Base-by-base conservation (phyloP, 2,113 vertebrate species). In the Propithecus coquereli region DNA sequence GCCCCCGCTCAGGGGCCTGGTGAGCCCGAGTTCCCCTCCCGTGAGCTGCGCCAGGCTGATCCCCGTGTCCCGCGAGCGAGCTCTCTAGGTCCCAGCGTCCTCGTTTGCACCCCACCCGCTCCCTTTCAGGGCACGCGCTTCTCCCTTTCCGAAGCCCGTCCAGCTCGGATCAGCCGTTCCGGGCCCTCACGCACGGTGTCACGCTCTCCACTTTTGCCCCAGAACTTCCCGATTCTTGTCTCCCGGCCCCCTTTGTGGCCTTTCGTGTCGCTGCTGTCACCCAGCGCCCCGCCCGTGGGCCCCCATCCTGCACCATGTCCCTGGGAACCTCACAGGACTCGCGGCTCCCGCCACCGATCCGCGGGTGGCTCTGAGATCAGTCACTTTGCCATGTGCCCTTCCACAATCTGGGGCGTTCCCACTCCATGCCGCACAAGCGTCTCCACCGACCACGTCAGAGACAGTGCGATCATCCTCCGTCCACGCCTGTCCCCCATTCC, bases 61-160 rank as follows among this genome's bases (percentile, higher is more conserved):
- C 57, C 5, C 0, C 5, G 14, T 1, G 0, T 23, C 74, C 66
- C 8, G 32, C 40, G n/a, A n/a, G n/a, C n/a, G 34, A 5, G 25
- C 54, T 73, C 45, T 27, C n/a, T 30, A 17, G 45, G 10, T 57
- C 89, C 52, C 34, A 5, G 9, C 6, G 3, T 37, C 12, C 34
- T 16, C 10, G 13, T 16, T 17, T 17, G 23, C 1, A 4, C 8
- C 0, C 43, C 50, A 34, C 50, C 14, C 27, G 11, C 12, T 40
- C 8, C 32, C 11, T 45, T 47, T 63, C 17, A 32, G 83, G 40
- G 65, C 13, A 54, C 11, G 3, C 20, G 5, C 23, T 1, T 9
- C 2, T 7, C 30, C 54, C 76, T 32, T 34, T n/a, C n/a, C 22
- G 18, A 91, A n/a, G 47, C 57, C n/a, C 30, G 17, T 3, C 68